Evolutionary conservation across 2,113 vertebrate species (phyloP).

Genomic region (Lophotis ruficrista): DNA sequence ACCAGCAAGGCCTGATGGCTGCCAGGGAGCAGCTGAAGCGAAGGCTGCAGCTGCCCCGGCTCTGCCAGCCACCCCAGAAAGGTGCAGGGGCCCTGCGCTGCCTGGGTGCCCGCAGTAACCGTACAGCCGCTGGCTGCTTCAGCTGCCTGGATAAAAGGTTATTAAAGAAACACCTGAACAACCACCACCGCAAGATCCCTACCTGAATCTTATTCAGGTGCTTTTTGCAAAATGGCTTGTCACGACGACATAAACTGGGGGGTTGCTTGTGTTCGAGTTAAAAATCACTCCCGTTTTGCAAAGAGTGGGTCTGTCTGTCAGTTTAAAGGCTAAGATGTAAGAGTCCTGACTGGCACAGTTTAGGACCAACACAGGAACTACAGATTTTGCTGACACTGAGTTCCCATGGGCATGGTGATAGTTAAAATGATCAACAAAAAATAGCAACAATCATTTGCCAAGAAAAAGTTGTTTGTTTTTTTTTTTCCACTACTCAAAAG

Average conservation of each 20-base stretch:
- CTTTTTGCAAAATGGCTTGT: background rate
- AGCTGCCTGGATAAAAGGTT: background rate
- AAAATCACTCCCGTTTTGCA: background rate
- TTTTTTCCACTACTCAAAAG: background rate
- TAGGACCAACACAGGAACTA: background rate
- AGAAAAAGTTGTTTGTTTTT: background rate
- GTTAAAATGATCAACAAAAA: background rate
- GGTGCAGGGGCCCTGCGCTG: background rate
- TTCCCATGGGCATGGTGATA: background rate
- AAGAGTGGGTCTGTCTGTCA: background rate
- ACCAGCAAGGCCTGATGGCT: background rate
- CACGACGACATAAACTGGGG: fast-evolving
- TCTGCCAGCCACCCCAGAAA: background rate
- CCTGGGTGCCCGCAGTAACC: background rate
- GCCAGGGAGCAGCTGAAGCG: background rate
- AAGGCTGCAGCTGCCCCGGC: background rate
- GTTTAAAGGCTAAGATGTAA: background rate
- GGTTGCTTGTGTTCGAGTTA: background rate
- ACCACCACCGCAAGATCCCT: background rate
- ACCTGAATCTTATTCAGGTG: background rate
- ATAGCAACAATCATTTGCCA: background rate
- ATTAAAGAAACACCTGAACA: background rate
- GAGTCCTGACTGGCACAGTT: background rate
- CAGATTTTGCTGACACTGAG: background rate
- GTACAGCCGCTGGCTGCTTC: background rate